phyloP scores from a whole-genome alignment of 2,113 vertebrate genomes.

The Thunnus thynnus region DNA sequence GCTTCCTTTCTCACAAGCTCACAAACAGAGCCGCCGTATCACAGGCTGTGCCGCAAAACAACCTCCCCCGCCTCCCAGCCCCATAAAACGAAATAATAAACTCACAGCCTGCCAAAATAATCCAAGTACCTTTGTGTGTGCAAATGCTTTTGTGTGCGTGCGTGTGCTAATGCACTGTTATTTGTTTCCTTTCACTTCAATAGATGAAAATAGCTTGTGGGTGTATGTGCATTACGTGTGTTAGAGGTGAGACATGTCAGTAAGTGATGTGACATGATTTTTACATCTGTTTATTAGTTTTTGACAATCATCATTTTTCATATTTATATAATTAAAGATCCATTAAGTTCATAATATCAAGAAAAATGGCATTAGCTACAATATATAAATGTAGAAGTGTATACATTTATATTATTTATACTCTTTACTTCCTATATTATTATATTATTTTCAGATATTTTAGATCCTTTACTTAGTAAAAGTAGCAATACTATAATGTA shows the following conservation, averaged over 20 bases:
- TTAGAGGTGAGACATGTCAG: background rate
- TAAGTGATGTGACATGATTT: background rate
- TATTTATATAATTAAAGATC: background rate
- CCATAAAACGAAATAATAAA: slow-evolving; percentile 88
- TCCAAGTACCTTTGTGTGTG: slow-evolving; percentile 74
- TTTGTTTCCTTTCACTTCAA: slow-evolving; percentile 72
- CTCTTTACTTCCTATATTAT: background rate
- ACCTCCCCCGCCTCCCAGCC: slow-evolving; percentile 67
- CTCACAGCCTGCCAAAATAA: slow-evolving; percentile 82
- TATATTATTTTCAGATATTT: too few species aligned
- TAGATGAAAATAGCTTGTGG: slow-evolving; percentile 67
- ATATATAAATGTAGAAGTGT: too few species aligned
- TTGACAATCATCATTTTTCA: background rate
- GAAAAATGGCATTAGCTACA: background rate
- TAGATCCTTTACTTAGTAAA: background rate
- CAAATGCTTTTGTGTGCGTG: slow-evolving; percentile 65
- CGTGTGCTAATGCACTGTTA: slow-evolving; percentile 62
- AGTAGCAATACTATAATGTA: background rate
- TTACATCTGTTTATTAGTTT: background rate
- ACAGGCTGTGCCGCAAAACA: slow-evolving; percentile 75
- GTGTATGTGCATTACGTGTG: slow-evolving; percentile 43
- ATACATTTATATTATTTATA: too few species aligned
- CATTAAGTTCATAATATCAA: background rate
- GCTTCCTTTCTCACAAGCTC: slow-evolving; percentile 98
- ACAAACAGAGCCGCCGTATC: slow-evolving; percentile 85